These are phyloP conservation scores for Gorilla gorilla DNA, from an alignment of 2,113 vertebrate species.

Conservation along the genomic window DNA sequence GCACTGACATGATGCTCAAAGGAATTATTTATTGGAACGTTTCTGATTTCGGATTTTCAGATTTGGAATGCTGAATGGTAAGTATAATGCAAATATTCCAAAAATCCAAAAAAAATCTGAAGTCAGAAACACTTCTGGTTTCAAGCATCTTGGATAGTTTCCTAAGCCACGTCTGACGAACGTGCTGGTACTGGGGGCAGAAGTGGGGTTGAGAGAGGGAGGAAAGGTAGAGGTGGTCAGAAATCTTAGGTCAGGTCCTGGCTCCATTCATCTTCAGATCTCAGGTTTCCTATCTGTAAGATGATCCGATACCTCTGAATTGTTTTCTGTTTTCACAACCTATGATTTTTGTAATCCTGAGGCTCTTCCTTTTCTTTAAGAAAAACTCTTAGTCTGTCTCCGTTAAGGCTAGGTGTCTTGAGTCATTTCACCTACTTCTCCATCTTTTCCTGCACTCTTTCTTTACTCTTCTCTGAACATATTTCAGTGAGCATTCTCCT, in stretches of 20 bases:
- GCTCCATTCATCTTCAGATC: too few relatives aligned
- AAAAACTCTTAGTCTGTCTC: not conserved
- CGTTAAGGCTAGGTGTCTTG: not conserved
- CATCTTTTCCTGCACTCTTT: not conserved
- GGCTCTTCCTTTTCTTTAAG: not conserved
- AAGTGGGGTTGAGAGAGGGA: not conserved
- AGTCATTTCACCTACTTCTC: not conserved
- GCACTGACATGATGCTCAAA: not conserved
- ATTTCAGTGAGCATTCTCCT: not conserved
- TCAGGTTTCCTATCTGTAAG: not conserved
- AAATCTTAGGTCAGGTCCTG: not conserved
- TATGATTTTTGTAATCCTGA: not conserved
- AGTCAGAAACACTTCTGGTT: not conserved
- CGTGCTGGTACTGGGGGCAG: not conserved
- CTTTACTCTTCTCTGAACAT: not conserved
- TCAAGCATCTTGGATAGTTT: not conserved
- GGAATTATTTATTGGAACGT: not conserved
- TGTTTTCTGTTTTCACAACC: not conserved
- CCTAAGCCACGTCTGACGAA: not conserved
- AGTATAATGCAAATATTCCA: not conserved
- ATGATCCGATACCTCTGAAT: not conserved
- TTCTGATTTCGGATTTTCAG: not conserved
- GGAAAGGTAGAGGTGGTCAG: fast-evolving
- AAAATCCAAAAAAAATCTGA: not conserved
- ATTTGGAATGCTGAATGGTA: not conserved